Evolutionary conservation across 2,797 vertebrate species (phyloP), one percentile per base, ranked within the genome.

Genomic region (Cheirogaleus major): DNA sequence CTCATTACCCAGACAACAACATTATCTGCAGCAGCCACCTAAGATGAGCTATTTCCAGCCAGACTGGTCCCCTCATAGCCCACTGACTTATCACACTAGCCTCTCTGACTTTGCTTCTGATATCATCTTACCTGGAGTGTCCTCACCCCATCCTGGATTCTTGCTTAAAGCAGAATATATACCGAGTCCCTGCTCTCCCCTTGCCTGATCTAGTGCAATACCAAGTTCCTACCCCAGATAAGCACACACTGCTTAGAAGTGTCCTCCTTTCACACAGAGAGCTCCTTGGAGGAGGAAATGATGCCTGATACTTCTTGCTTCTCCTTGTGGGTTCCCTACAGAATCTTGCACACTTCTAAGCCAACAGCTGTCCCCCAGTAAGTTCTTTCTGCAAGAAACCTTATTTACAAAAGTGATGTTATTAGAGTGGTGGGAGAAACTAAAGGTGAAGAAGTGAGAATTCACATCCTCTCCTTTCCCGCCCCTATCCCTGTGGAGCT

Each of bases 341-440:
- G 63, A 70, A 79, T 67, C 30, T 52, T 75, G 27, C 57, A 50
- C 43, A 25, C 11, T 59, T 70, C 15, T 45, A 45, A 22, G 57
- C 30, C 80, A 38, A 80, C 22, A 86, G 20, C 2, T 65, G 41
- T 35, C 73, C 43, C 22, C 82, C 30, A 85, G 27, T 63, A 70
- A 91, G 95, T 73, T 61, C 20, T 63, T 87, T 93, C 79, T 83
- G 5, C 50, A 91, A 91, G 25, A 30, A 79, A 91, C 27, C 50
- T 30, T 41, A 48, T 41, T 79, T 35, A 70, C 0, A 22, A n/a
- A 83, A 67, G n/a, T 41, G 52, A 55, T 45, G 23, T 22, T 48
- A 43, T 63, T 43, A 80, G 38, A 87, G 43, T 59, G 23, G 3
- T 22, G 32, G 41, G 32, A 57, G 22, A 93, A 85, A 94, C 72